phyloP scores from a whole-genome alignment of 1,140 invertebrate species.

The Nebria ingens region DNA sequence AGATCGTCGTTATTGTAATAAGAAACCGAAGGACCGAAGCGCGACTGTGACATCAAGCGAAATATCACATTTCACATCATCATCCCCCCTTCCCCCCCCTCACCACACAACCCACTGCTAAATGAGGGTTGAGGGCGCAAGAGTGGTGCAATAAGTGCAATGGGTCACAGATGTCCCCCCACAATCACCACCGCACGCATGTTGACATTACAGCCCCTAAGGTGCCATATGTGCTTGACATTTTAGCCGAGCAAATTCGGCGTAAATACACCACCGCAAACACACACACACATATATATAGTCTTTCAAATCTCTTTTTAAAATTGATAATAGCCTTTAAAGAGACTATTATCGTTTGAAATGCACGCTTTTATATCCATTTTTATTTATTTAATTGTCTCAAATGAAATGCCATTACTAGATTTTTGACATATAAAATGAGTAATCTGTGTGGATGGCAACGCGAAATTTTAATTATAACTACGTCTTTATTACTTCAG shows the following conservation, averaged over 20 bases:
- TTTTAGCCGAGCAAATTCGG: neutral
- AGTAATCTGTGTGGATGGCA: too few species aligned
- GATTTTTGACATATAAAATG: too few species aligned
- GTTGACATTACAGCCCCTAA: neutral
- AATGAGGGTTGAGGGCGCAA: neutral
- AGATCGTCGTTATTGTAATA: neutral
- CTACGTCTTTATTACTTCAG: conserved; percentile 2
- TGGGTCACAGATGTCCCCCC: neutral
- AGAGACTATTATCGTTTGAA: too few species aligned
- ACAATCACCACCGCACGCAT: neutral
- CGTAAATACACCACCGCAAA: neutral
- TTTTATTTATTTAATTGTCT: too few species aligned
- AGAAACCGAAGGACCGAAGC: neutral
- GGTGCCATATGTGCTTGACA: conserved; percentile 5
- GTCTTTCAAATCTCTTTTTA: too few species aligned
- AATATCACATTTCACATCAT: neutral
- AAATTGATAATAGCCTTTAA: too few species aligned
- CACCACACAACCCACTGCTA: too few species aligned
- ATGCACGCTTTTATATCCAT: too few species aligned
- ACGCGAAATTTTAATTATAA: conserved; percentile 3
- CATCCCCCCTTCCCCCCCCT: too few species aligned
- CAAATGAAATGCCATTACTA: too few species aligned
- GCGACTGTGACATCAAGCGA: neutral
- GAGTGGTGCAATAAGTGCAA: neutral
- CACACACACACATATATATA: too few species aligned